Base-by-base conservation (phyloP, 92 coral and sea anemone species). In the Parazoanthus atlanticus region DNA sequence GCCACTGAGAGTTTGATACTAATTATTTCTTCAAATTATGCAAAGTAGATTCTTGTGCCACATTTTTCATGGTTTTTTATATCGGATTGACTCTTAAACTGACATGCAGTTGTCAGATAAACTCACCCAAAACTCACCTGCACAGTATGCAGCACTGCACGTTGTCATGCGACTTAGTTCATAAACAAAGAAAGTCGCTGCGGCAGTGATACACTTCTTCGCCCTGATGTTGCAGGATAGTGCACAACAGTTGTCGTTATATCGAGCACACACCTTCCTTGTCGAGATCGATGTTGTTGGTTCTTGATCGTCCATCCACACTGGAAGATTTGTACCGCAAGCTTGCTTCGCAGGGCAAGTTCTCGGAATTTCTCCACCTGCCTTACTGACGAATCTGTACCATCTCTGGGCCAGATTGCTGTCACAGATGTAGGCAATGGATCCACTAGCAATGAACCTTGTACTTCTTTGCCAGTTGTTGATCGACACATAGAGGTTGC, bases 311-410 rank as follows among this genome's bases (percentile, higher is more conserved):
- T 64, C 70, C 70, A 64, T 64, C 86, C 86, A 83, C 1, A 71
- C 86, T 1, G 86, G 86, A 5, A 74, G 52, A 65, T 83, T 71
- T 40, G 86, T 83, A 19, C 86, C 76, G 56, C 86, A 83, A 25
- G 49, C 31, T 31, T 65, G 46, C 9, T 43, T 43, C 47, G 47
- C 47, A 5, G 47, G 47, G 47, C 47, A 43, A 43, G 47, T 43
- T 43, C 31, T 30, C 25, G 86, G 86, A 12, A 83, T 64, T 47
- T 83, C 56, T 29, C 71, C 71, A n/a, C 86, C 86, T n/a, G 86
- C 65, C 23, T 31, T 46, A 26, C 86, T 74, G 32, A 61, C n/a
- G 76, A 83, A 67, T 66, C 86, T 30, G 76, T 83, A 83, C 86
- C 86, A 83, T 8, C 64, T 66, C 54, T 61, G 32, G 54, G 54